Percentiles rank a stretch among this genome's conserved stretches.
These are phyloP conservation scores for Argyrosomus japonicus DNA, from an alignment of 2,113 vertebrate genomes.

Conservation along the genomic window DNA sequence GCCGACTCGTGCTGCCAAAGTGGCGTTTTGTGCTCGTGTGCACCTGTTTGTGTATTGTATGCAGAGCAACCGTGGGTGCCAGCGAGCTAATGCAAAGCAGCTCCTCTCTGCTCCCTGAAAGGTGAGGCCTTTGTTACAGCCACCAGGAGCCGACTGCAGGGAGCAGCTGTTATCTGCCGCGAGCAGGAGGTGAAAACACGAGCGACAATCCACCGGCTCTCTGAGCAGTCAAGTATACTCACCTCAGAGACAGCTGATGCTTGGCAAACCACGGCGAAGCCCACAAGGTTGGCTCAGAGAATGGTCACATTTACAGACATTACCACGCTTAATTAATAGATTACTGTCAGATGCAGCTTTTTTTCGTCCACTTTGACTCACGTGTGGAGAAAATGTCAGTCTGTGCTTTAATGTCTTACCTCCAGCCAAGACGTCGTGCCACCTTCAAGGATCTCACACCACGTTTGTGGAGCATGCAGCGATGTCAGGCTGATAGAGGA, in stretches of 20 bases:
- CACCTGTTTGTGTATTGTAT: slow-evolving; percentile 67
- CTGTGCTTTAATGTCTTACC: slow-evolving; percentile 14
- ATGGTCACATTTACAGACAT: slow-evolving; percentile 68
- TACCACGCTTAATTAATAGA: slow-evolving; percentile 74
- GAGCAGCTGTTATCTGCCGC: slow-evolving; percentile 68
- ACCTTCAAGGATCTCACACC: slow-evolving; percentile 1
- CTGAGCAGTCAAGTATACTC: slow-evolving; percentile 60
- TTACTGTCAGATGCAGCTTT: slow-evolving; percentile 57
- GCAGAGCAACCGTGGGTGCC: slow-evolving; percentile 1
- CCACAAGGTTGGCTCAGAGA: slow-evolving; percentile 57
- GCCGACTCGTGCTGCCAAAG: slow-evolving; percentile 37
- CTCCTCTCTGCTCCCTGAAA: slow-evolving; percentile 17
- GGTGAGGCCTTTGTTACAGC: slow-evolving; percentile 51
- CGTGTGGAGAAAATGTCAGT: background rate
- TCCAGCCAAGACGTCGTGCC: slow-evolving; percentile 19
- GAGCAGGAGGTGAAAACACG: slow-evolving; percentile 55
- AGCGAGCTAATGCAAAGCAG: slow-evolving; percentile 30
- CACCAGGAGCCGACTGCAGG: slow-evolving; percentile 29
- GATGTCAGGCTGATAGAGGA: slow-evolving; percentile 22
- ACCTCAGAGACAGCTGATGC: slow-evolving; percentile 64
- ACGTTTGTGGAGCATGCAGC: background rate
- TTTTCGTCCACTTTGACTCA: slow-evolving; percentile 18
- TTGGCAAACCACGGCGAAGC: slow-evolving; percentile 39
- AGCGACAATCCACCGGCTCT: slow-evolving; percentile 20
- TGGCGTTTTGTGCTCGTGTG: slow-evolving; percentile 49